Evolutionary conservation across 35 echinoderm and acorn worm genomes (phyloP), one percentile per base, ranked within the genome.

Genomic region (Apostichopus parvimensis): DNA sequence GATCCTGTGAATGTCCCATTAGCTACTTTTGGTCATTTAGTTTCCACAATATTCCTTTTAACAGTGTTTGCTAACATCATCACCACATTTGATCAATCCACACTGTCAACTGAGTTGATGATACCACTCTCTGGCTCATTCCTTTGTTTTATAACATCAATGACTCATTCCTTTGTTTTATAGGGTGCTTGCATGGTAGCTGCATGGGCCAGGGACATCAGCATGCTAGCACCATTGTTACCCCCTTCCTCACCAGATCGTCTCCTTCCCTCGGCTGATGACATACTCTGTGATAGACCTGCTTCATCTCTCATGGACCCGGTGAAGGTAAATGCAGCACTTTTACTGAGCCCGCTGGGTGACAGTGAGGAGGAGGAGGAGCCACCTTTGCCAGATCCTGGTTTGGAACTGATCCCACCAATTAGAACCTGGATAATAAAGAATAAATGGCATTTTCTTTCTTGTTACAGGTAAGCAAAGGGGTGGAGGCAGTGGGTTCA

Each of bases 171-270:
- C 77, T 91, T 79, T 53, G 89, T 78, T 54, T 91, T 91, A 56
- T 91, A 91, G 0, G 95, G 95, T 71, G 93, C 87, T 89, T 96
- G 97, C 88, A 95, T 89, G 55, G 92, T 99, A 14, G 97, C 97
- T 17, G 97, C 97, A 57, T 99, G 97, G 6, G 94, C 97, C 55
- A 99, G 87, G 1, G 95, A 99, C 97, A 99, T 99, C 78, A 99
- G 58, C 95, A 96, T 98, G 55, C 93, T 98, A 14, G 93, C 91
- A 17, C 86, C 94, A 54, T 85, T 77, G 6, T 87, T 80, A 5
- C 64, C 45, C 6, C 76, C 89, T 57, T 91, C 89, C 56, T 77
- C 89, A 9, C 71, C 72, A 9, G 72, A 78, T 15, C 76, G 15
- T 66, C 77, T 55, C 53, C 89, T 91, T 1, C 89, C 89, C 45